Percentiles rank a stretch among this genome's conserved stretches.
phyloP scores from a whole-genome alignment of 2,113 vertebrate genomes.

The Bubo bubo region DNA sequence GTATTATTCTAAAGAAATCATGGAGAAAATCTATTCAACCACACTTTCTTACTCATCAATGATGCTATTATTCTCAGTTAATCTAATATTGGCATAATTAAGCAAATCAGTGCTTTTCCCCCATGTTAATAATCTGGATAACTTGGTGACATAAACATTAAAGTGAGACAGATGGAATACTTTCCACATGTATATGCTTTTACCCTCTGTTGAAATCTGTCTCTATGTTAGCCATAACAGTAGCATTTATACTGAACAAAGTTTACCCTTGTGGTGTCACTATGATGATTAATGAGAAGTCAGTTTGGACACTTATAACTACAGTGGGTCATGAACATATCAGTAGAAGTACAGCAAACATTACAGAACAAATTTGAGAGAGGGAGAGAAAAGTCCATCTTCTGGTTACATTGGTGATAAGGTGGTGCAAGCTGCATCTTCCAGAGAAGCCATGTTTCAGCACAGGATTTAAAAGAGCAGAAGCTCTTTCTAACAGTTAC shows the following conservation, averaged over 20 bases:
- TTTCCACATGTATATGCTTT: not conserved
- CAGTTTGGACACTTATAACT: not conserved
- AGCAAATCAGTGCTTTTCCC: not conserved
- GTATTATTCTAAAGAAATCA: not conserved
- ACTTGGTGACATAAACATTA: not conserved
- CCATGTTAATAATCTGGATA: not conserved
- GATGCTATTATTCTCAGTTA: not conserved
- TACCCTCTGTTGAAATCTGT: not conserved
- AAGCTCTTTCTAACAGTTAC: not conserved
- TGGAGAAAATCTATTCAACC: rapidly evolving
- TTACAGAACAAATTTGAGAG: not conserved
- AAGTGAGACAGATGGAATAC: not conserved
- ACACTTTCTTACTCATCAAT: not conserved
- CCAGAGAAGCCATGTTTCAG: not conserved
- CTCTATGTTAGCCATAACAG: not conserved
- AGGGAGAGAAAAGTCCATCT: not conserved
- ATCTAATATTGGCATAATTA: not conserved
- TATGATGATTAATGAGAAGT: not conserved
- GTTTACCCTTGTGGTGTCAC: not conserved
- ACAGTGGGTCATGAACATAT: not conserved
- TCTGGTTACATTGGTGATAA: rapidly evolving
- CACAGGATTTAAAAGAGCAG: not conserved
- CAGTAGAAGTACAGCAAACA: not conserved
- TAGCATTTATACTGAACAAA: not conserved
- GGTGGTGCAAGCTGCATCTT: not conserved